phyloP scores from a whole-genome alignment of 2,888 invertebrate species.

The Phanerotoma sp. region DNA sequence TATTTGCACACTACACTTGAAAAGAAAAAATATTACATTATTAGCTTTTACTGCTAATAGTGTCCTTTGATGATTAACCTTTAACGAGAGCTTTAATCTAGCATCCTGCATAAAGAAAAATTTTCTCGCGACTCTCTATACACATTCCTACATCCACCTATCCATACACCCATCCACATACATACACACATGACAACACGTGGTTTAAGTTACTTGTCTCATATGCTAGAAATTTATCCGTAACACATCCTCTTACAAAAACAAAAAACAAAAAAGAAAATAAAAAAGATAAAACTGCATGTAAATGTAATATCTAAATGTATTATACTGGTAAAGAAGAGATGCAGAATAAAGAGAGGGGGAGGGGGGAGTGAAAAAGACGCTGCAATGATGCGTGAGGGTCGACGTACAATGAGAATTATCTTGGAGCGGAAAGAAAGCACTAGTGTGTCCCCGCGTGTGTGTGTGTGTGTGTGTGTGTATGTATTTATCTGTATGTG shows the following conservation, averaged over 20 bases:
- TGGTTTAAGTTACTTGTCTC: constrained; percentile 1
- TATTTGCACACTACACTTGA: background rate
- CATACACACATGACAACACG: background rate
- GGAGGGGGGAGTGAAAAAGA: background rate
- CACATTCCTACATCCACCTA: constrained; percentile 4
- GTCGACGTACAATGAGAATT: constrained; percentile 26
- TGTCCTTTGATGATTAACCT: constrained; percentile 47
- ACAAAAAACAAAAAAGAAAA: background rate
- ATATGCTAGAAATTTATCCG: background rate
- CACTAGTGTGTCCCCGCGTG: constrained; percentile 8
- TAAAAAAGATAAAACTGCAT: background rate
- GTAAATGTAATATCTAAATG: no score
- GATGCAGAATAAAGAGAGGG: no score
- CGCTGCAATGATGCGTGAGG: constrained; percentile 9
- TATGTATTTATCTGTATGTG: background rate
- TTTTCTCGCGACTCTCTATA: constrained; percentile 15
- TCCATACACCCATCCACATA: background rate
- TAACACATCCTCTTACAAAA: background rate
- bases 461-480: constrained; percentile 5
- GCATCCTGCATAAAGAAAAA: constrained; percentile 30
- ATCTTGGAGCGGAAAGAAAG: constrained; percentile 15
- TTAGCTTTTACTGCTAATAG: constrained; percentile 43
- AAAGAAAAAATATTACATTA: constrained; percentile 46
- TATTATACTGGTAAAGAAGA: no score
- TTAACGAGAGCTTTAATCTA: constrained; percentile 44